A percentile compares a stretch with the other conserved stretches of the same genome.
These are phyloP conservation scores for Dasyornis broadbenti DNA, from an alignment of 2,113 vertebrate species.

Conservation along the genomic window DNA sequence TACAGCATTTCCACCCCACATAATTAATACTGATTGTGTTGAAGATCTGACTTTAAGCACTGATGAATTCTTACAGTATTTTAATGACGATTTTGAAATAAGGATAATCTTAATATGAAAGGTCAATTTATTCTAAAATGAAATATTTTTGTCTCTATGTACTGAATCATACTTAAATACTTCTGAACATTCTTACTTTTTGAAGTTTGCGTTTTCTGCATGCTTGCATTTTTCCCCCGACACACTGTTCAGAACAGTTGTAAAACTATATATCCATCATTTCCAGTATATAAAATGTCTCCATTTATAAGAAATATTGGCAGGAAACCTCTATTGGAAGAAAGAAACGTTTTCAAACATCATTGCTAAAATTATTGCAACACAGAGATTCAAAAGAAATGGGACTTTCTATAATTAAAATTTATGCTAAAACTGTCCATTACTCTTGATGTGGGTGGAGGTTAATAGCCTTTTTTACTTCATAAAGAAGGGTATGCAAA, in stretches of 20 bases:
- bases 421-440: constrained; percentile 7
- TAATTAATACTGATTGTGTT: background rate
- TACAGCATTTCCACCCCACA: background rate
- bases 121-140: background rate
- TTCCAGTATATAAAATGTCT: background rate
- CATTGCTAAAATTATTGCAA: background rate
- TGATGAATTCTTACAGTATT: background rate
- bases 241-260: background rate
- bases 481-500: background rate
- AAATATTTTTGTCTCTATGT: background rate
- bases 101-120: background rate
- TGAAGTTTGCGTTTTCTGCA: background rate
- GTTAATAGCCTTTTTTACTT: background rate
- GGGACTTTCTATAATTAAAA: background rate
- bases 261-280: background rate
- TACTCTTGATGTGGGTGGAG: background rate
- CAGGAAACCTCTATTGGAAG: background rate
- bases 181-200: background rate
- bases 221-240: background rate
- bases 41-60: background rate
- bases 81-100: background rate
- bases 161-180: background rate
- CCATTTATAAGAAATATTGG: background rate
- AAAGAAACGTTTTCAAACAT: background rate
- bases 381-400: background rate